phyloP scores from a whole-genome alignment of 2,888 invertebrate species.

The Napeogenes inachia region DNA sequence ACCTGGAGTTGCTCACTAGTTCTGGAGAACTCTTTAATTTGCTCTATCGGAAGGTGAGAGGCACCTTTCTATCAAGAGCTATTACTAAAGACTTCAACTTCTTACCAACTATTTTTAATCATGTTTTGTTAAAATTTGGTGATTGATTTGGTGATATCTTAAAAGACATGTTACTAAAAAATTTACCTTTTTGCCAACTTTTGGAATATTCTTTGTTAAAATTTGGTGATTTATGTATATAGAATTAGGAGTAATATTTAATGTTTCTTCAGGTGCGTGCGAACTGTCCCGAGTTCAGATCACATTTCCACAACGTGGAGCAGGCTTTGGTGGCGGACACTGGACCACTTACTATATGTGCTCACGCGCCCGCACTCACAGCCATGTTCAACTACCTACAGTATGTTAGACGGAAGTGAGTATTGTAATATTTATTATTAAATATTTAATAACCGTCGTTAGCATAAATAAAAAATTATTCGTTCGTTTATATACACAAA shows the following conservation, averaged over 20 bases:
- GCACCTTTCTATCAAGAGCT: neutral
- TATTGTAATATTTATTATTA: slow-evolving; percentile 11
- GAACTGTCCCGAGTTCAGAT: slow-evolving; percentile 88
- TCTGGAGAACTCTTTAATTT: slow-evolving; percentile 82
- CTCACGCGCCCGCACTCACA: slow-evolving; percentile 85
- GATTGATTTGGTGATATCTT: no score
- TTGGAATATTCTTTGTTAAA: no score
- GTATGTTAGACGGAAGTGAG: slow-evolving; percentile 80
- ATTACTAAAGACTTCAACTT: neutral
- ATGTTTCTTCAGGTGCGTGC: slow-evolving; percentile 80
- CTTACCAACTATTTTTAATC: no score
- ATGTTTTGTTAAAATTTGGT: no score
- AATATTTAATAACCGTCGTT: no score
- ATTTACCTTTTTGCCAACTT: no score
- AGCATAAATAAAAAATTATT: no score
- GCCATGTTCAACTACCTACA: slow-evolving; percentile 83
- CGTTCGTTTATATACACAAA: no score
- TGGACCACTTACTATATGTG: slow-evolving; percentile 73
- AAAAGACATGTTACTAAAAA: no score
- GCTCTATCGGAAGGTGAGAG: slow-evolving; percentile 84
- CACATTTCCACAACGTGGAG: slow-evolving; percentile 88
- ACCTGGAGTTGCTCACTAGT: slow-evolving; percentile 84
- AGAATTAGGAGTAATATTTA: neutral
- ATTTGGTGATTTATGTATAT: no score
- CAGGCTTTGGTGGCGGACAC: slow-evolving; percentile 85